Percentiles rank a stretch among this genome's conserved stretches.
These are phyloP conservation scores for Motacilla alba DNA, from an alignment of 2,113 vertebrate species.

Conservation along the genomic window DNA sequence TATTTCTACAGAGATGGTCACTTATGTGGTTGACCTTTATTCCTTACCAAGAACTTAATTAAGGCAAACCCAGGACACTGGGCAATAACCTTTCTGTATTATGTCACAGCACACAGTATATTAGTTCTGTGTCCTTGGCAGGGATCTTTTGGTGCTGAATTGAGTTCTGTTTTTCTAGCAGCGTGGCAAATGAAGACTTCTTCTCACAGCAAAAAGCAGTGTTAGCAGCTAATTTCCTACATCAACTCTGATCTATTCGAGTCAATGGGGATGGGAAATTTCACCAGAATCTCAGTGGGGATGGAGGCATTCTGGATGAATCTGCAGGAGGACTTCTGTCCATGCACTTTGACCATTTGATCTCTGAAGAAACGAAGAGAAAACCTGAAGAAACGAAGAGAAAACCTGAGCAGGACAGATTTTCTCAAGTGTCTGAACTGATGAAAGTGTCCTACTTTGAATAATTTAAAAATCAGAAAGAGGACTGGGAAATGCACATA, in stretches of 20 bases:
- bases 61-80: background rate
- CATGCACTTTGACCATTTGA: background rate
- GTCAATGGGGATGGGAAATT: background rate
- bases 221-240: background rate
- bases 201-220: background rate
- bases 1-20: rapidly evolving
- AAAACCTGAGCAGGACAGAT: background rate
- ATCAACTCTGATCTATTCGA: rapidly evolving
- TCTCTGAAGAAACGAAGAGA: background rate
- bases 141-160: background rate
- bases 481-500: background rate
- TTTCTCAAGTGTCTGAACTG: background rate
- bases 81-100: background rate
- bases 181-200: background rate
- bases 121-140: background rate
- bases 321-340: background rate
- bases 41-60: background rate
- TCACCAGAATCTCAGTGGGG: background rate
- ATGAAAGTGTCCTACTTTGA: background rate
- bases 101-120: background rate
- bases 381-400: background rate
- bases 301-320: background rate
- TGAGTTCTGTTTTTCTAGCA: background rate
- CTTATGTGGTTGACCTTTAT: background rate
- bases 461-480: background rate